Evolutionary conservation across 2,888 invertebrate genomes (phyloP), one percentile per base, ranked within the genome.

Genomic region (Exephanes ischioxanthus): DNA sequence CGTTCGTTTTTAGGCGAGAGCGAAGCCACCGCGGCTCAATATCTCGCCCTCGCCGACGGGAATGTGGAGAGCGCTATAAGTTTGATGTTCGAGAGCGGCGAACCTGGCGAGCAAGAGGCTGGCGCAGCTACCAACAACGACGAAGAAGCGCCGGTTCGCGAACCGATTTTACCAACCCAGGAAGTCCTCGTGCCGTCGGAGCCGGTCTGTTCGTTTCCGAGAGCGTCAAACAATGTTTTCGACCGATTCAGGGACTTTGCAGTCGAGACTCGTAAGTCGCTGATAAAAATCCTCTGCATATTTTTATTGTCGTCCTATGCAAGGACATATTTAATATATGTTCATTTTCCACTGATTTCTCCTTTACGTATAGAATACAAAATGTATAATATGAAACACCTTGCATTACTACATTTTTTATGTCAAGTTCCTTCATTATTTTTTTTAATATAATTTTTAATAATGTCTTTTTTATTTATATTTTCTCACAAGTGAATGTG

Each of bases 211-310:
- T 90, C 92, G 51, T 90, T 92, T 83, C 92, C 93, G 45, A 89
- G 92, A 86, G 85, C 91, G 55, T 90, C 93, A 3, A 93, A 90
- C 84, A 92, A 90, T 87, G 92, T 92, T 51, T 94, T 93, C 73
- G 94, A 94, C 80, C 91, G 92, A 90, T 94, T 94, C 81, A 89
- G 94, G 75, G 93, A 94, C 85, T 94, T 94, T 87, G 92, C 93
- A 0, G 93, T 93, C n/a, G 94, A 94, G 88, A 94, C 93, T 22
- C 90, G 93, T 93, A 80, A 89, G 90, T 88, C 1, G 6, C n/a
- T 2, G 3, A 22, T 63, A 1, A 37, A 33, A 80, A 68, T 71
- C 30, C 14, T 48, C 1, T 1, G 16, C 3, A 16, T 16, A 48
- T 48, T 53, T 14, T 33, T 41, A 5, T 72, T n/a, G 41, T 16